phyloP scores from a whole-genome alignment of 1,140 invertebrate species.

The Saccostrea cuccullata region DNA sequence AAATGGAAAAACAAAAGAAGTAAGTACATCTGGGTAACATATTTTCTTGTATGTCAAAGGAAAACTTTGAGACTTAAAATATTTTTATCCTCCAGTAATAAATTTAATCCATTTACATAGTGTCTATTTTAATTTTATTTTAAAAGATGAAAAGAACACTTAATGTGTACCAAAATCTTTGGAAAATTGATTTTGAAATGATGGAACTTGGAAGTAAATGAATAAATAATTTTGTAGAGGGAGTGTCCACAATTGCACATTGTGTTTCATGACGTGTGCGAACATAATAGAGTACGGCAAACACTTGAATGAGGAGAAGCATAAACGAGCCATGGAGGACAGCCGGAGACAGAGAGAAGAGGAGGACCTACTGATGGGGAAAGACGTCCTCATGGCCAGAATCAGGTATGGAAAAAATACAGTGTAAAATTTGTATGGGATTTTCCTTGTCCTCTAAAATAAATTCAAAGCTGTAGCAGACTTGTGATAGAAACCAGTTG shows the following conservation, averaged over 20 bases:
- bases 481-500: too few relatives aligned
- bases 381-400: conserved; percentile 9
- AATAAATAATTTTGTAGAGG: conserved; percentile 55
- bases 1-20: conserved; percentile 64
- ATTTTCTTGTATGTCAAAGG: not conserved
- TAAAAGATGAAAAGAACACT: not conserved
- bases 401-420: not conserved
- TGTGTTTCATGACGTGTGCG: conserved; percentile 66
- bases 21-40: conserved; percentile 41
- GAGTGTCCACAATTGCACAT: conserved; percentile 63
- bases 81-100: too few relatives aligned
- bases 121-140: not conserved
- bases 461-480: too few relatives aligned
- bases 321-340: conserved; percentile 63
- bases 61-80: not conserved
- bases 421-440: too few relatives aligned
- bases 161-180: not conserved
- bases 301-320: conserved; percentile 68
- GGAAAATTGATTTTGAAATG: too few relatives aligned
- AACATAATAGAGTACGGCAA: conserved; percentile 69
- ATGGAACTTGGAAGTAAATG: not conserved
- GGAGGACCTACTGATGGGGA: conserved; percentile 38
- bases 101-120: not conserved
- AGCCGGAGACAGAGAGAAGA: conserved; percentile 53
- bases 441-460: too few relatives aligned